A percentile compares a stretch with the other conserved stretches of the same genome.
These are phyloP conservation scores for Cephalopterus ornatus DNA, from an alignment of 2,113 vertebrate genomes.

Conservation along the genomic window DNA sequence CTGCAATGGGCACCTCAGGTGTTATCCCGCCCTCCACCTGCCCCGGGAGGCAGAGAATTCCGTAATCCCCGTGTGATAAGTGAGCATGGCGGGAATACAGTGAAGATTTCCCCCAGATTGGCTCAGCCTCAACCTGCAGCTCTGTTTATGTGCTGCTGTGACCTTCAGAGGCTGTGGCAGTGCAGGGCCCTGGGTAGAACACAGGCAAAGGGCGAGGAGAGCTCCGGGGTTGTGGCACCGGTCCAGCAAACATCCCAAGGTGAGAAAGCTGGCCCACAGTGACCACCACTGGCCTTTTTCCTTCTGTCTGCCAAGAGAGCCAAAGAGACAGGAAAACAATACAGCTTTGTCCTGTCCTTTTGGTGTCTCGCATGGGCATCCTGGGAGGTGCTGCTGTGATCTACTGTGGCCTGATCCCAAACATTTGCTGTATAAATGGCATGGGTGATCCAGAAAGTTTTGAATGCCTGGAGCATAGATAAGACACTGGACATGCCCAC, in stretches of 20 bases:
- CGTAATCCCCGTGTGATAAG: neutral
- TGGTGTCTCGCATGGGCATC: neutral
- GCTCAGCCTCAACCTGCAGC: neutral
- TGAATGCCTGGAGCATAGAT: neutral
- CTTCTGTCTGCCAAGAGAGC: neutral
- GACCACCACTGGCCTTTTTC: neutral
- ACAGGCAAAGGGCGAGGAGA: neutral
- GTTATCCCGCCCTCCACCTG: neutral
- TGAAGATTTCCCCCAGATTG: neutral
- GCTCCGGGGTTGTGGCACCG: neutral
- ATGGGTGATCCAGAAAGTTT: neutral
- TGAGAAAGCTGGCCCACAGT: neutral
- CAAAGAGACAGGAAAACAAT: neutral
- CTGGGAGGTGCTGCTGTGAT: neutral
- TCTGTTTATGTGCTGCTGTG: neutral
- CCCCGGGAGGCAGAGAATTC: neutral
- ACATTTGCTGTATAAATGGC: neutral
- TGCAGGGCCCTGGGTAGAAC: neutral
- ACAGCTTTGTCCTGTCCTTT: neutral
- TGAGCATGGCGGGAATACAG: neutral
- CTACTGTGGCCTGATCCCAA: neutral
- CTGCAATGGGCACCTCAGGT: neutral
- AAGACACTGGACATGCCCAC: accelerated
- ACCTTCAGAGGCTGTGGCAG: neutral
- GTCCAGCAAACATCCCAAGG: neutral